Percentiles rank a stretch among this genome's conserved stretches.
phyloP scores from a whole-genome alignment of 37 sponge, comb jelly and placozoan species.

The Eunapius fragilis region DNA sequence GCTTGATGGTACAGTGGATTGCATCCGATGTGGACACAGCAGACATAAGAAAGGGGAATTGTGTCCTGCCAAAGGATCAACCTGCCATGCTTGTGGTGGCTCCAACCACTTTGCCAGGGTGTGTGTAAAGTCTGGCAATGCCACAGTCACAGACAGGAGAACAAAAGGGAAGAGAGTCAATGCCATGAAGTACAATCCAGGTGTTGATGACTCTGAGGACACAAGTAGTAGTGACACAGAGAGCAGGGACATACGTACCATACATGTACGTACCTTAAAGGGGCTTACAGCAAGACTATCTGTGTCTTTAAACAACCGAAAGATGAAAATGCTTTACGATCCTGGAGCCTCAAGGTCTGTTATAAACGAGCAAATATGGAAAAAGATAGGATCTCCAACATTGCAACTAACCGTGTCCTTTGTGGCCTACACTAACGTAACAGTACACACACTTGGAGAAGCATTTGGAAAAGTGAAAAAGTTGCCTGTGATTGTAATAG shows the following conservation, averaged over 20 bases:
- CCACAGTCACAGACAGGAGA: not conserved
- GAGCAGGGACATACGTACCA: not conserved
- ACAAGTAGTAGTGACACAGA: not conserved
- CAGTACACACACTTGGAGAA: not conserved
- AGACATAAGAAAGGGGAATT: slow-evolving; percentile 19
- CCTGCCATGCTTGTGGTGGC: slow-evolving; percentile 33
- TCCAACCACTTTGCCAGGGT: slow-evolving; percentile 53
- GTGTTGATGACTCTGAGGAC: not conserved
- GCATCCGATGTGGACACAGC: not conserved
- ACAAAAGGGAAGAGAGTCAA: not conserved
- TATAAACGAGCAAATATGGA: not conserved
- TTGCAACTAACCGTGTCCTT: not conserved
- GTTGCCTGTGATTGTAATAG: too few species aligned
- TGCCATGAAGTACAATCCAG: not conserved
- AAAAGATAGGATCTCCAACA: not conserved
- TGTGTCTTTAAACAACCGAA: not conserved
- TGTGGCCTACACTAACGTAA: not conserved
- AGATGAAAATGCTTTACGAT: not conserved
- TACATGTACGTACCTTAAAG: not conserved
- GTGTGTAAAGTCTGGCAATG: slow-evolving; percentile 1
- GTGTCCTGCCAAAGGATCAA: slow-evolving; percentile 52
- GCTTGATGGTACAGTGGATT: too few species aligned
- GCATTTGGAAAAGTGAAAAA: not conserved
- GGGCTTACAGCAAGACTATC: not conserved
- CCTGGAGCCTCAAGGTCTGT: not conserved